These are phyloP conservation scores for Anoplopoma fimbria DNA, from an alignment of 2,113 vertebrate species.

Conservation along the genomic window DNA sequence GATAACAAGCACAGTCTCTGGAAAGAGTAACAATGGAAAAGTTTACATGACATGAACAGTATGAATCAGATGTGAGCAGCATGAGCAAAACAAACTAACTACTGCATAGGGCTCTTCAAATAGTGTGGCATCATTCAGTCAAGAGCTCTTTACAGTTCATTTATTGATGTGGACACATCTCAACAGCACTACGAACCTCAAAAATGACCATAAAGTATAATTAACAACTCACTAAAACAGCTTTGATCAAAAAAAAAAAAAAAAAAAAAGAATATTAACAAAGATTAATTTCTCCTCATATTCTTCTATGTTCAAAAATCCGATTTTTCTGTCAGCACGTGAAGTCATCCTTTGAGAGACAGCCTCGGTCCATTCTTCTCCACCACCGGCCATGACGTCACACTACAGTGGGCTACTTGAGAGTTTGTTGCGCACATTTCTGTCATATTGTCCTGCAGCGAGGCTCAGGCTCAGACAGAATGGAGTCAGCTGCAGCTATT, in stretches of 20 bases:
- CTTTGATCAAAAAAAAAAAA: too few species aligned
- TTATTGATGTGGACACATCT: background rate
- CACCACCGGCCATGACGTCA: too few species aligned
- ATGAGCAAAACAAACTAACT: background rate
- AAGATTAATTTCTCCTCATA: too few species aligned
- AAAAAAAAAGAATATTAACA: background rate
- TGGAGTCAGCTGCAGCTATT: constrained; percentile 42
- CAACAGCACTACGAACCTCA: background rate
- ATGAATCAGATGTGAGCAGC: constrained; percentile 14
- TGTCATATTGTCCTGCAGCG: background rate
- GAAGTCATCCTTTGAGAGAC: background rate
- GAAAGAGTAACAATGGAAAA: constrained; percentile 27
- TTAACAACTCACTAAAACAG: background rate
- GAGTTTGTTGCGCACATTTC: background rate
- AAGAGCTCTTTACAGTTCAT: background rate
- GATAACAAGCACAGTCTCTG: too few species aligned
- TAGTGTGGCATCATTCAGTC: background rate
- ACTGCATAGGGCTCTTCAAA: too few species aligned
- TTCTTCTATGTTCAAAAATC: background rate
- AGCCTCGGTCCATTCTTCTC: background rate
- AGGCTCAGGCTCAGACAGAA: background rate
- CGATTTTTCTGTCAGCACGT: background rate
- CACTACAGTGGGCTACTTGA: background rate
- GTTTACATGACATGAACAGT: background rate
- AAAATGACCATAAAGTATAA: background rate